Evolutionary conservation across 2,113 vertebrate species (phyloP).

Genomic region (Megaleporinus macrocephalus): DNA sequence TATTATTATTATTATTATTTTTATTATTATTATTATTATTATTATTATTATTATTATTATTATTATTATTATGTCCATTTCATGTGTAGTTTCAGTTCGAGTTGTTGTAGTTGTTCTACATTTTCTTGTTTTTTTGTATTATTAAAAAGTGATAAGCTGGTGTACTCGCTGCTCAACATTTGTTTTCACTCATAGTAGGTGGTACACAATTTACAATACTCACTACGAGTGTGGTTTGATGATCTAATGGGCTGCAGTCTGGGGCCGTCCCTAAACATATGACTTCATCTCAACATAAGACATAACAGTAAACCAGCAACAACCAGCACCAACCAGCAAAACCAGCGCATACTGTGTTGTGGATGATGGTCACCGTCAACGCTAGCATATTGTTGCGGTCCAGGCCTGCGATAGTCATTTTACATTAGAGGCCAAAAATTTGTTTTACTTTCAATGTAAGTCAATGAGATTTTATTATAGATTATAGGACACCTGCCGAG

Average conservation of each 20-base stretch:
- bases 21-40: slow-evolving; percentile 62
- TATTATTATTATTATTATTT: too few species aligned
- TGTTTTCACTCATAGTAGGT: slow-evolving; percentile 5
- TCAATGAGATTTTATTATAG: too few species aligned
- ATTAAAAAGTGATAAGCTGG: neutral
- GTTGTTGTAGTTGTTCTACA: slow-evolving; percentile 24
- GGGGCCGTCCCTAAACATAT: neutral
- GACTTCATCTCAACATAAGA: neutral
- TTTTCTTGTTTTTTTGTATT: neutral
- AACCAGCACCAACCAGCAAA: too few species aligned
- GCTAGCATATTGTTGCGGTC: too few species aligned
- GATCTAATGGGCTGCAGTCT: too few species aligned
- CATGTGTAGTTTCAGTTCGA: slow-evolving; percentile 30
- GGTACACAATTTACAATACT: neutral
- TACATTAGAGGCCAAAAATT: too few species aligned
- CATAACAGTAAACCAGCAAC: neutral
- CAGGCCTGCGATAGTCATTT: too few species aligned
- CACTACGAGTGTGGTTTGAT: neutral
- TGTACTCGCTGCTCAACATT: neutral
- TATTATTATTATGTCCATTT: slow-evolving; percentile 57
- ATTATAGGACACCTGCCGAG: too few species aligned
- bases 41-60: slow-evolving; percentile 63
- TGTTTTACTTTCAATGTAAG: too few species aligned
- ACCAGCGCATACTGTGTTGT: too few species aligned
- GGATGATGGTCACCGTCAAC: too few species aligned